Conservation (phyloP, 2,113 vertebrate species). For the Cynoglossus semilaevis region DNA sequence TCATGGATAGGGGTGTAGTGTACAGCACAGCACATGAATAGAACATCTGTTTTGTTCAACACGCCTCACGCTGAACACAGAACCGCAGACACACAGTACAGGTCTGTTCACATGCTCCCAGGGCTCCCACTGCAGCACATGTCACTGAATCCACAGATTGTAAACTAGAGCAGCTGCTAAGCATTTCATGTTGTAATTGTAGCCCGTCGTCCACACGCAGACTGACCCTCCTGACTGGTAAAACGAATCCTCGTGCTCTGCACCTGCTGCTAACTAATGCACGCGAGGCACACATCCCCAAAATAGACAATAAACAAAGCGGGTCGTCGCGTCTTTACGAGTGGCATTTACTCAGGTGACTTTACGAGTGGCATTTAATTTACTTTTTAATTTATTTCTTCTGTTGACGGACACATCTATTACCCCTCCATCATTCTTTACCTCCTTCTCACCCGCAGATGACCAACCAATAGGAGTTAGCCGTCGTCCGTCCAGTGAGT, state of each 20-base stretch:
- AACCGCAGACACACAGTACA: not conserved
- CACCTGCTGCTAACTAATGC: conserved; percentile 19
- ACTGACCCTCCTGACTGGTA: conserved; percentile 8
- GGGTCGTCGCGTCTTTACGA: not conserved
- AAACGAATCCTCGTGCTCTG: conserved; percentile 11
- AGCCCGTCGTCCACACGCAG: conserved; percentile 23
- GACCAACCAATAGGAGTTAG: conserved; percentile 83
- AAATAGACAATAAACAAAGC: conserved; percentile 1
- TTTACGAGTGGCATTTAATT: not conserved
- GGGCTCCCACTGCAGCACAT: conserved; percentile 3
- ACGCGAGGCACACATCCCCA: not conserved
- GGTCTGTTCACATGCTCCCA: not conserved
- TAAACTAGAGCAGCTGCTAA: conserved; percentile 36
- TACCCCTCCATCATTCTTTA: conserved; percentile 4
- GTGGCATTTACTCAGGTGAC: not conserved
- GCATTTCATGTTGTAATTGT: conserved; percentile 34
- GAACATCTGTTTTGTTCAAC: not conserved
- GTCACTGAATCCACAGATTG: conserved; percentile 25
- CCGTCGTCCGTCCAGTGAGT: conserved; percentile 87
- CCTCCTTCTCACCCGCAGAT: conserved; percentile 69
- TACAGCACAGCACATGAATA: not conserved
- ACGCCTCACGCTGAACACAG: not conserved
- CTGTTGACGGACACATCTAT: not conserved
- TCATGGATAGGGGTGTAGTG: too few species aligned
- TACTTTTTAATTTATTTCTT: not conserved